phyloP scores from a whole-genome alignment of 2,888 invertebrate species.

The Sphaerophoria taeniata region DNA sequence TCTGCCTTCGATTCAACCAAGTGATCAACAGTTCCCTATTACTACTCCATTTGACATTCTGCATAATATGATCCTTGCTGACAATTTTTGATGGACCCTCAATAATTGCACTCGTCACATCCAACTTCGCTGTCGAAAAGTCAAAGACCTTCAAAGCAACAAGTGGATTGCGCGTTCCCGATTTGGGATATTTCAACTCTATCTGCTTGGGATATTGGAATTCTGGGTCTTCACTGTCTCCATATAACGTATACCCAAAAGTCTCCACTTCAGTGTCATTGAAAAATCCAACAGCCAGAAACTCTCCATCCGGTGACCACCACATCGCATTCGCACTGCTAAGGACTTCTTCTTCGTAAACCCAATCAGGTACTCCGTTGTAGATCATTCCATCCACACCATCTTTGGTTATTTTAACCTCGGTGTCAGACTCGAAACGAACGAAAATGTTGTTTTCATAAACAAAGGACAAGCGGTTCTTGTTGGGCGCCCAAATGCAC shows the following conservation, averaged over 20 bases:
- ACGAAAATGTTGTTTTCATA: conserved; percentile 87
- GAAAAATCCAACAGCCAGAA: conserved; percentile 89
- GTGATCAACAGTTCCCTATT: conserved; percentile 87
- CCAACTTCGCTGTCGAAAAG: conserved; percentile 82
- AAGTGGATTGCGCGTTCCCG: conserved; percentile 89
- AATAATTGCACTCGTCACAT: conserved; percentile 77
- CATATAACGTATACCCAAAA: conserved; percentile 87
- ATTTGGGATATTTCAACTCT: conserved; percentile 91
- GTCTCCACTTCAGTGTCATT: conserved; percentile 88
- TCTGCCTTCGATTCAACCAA: conserved; percentile 95
- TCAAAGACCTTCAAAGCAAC: conserved; percentile 87
- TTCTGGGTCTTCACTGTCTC: conserved; percentile 84
- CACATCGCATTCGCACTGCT: conserved; percentile 89
- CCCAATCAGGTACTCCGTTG: conserved; percentile 95
- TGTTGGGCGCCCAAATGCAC: conserved; percentile 85
- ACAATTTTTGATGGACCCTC: conserved; percentile 85
- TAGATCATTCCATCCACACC: conserved; percentile 88
- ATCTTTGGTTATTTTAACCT: conserved; percentile 85
- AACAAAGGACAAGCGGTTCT: conserved; percentile 86
- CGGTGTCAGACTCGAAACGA: conserved; percentile 78
- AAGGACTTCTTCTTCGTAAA: conserved; percentile 95
- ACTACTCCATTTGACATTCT: conserved; percentile 89
- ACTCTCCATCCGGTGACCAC: conserved; percentile 89
- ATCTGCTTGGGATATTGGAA: conserved; percentile 88
- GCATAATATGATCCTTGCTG: conserved; percentile 87